phyloP scores from a whole-genome alignment of 2,113 vertebrate species.

The Callospermophilus lateralis region DNA sequence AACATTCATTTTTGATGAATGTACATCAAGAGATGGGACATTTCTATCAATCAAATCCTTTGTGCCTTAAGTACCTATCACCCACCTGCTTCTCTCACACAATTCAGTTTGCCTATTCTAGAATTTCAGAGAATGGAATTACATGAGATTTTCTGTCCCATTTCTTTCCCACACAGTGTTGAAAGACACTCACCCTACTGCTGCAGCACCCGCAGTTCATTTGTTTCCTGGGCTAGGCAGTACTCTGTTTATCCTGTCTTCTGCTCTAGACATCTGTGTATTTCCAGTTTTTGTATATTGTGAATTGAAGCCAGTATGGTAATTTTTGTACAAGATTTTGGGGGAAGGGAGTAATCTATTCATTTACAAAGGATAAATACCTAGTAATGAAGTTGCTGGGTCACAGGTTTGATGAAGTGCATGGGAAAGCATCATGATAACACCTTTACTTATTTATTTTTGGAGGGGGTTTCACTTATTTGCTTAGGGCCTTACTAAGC shows the following conservation, averaged over 20 bases:
- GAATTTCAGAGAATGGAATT: neutral
- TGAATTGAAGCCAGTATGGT: neutral
- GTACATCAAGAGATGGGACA: neutral
- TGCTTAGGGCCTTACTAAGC: too few relatives aligned
- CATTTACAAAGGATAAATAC: neutral
- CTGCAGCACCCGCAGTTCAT: neutral
- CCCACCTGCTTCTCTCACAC: neutral
- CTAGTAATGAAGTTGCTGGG: neutral
- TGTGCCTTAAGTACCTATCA: neutral
- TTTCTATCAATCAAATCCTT: neutral
- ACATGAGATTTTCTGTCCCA: neutral
- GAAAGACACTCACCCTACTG: neutral
- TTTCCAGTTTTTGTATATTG: neutral
- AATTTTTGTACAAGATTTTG: neutral
- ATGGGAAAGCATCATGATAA: slow-evolving; percentile 51
- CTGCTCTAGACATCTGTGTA: neutral
- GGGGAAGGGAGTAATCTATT: neutral
- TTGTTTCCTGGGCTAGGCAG: neutral
- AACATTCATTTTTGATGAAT: neutral
- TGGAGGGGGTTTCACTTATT: too few relatives aligned
- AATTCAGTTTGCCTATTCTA: neutral
- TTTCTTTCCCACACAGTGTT: neutral
- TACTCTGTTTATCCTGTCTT: neutral
- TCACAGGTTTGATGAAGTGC: neutral
- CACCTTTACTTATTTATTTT: neutral